Percentiles rank a stretch among this genome's conserved stretches.
phyloP scores from a whole-genome alignment of 2,113 vertebrate species.

The Corythornis cristatus region DNA sequence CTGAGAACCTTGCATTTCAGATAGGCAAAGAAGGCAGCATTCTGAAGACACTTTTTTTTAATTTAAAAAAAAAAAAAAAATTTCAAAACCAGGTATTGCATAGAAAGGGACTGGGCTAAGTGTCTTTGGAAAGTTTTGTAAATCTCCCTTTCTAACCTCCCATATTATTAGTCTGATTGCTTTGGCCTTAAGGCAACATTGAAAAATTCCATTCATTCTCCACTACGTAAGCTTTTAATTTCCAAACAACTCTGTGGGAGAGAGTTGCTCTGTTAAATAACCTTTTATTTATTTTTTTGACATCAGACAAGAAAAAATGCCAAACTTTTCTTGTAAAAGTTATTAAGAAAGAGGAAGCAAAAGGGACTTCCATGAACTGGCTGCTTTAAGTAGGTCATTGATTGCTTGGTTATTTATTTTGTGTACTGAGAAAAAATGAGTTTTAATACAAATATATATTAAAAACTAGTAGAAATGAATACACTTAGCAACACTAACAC shows the following conservation, averaged over 20 bases:
- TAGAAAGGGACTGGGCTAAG: neutral
- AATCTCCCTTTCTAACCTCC: neutral
- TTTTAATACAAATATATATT: neutral
- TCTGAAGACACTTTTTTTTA: neutral
- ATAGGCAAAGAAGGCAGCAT: neutral
- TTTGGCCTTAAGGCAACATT: constrained; percentile 26
- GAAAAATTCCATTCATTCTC: constrained; percentile 50
- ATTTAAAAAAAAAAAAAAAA: neutral
- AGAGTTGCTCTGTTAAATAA: neutral
- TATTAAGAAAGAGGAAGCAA: neutral
- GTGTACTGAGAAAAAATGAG: neutral
- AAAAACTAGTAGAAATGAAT: neutral
- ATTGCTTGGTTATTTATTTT: neutral
- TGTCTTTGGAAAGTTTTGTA: neutral
- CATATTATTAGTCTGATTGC: neutral
- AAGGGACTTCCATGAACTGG: neutral
- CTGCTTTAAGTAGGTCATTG: neutral
- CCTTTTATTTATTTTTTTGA: neutral
- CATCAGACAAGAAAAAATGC: neutral
- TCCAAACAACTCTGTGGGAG: constrained; percentile 9
- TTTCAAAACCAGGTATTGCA: neutral
- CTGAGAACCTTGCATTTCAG: neutral
- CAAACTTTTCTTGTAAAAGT: neutral
- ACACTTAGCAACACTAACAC: neutral
- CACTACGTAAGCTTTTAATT: constrained; percentile 20